Conservation (phyloP, 1,140 invertebrate genomes). For the Meloidogyne exigua region DNA sequence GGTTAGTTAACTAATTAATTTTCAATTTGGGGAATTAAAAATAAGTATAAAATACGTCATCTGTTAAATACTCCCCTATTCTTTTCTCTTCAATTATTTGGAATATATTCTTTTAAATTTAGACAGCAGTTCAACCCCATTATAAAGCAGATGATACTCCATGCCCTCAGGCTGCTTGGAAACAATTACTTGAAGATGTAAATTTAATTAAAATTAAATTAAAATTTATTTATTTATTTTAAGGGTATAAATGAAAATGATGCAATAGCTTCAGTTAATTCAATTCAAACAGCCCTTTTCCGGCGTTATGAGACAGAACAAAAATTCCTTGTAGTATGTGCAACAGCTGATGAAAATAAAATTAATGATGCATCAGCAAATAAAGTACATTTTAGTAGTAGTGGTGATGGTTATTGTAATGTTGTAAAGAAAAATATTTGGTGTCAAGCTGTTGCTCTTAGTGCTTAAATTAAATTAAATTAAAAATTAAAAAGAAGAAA, state of each 20-base stretch:
- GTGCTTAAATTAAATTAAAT: conserved; percentile 11
- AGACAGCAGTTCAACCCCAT: conserved; percentile 19
- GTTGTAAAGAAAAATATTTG: conserved; percentile 19
- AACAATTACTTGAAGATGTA: conserved; percentile 28
- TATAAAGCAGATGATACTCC: conserved; percentile 30
- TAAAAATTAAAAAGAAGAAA: background rate
- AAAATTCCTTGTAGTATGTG: conserved; percentile 28
- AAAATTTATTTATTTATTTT: too few species aligned
- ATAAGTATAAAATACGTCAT: too few species aligned
- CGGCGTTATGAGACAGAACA: conserved; percentile 18
- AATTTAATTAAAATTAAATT: background rate
- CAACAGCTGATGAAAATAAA: conserved; percentile 25
- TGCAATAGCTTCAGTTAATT: conserved; percentile 16
- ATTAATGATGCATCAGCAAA: conserved; percentile 1
- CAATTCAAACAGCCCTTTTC: conserved; percentile 29
- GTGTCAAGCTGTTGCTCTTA: conserved; percentile 29
- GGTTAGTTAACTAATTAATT: too few species aligned
- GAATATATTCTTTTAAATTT: too few species aligned
- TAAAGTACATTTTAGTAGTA: conserved; percentile 26
- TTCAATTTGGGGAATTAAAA: too few species aligned
- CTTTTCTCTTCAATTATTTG: too few species aligned
- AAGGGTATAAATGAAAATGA: conserved; percentile 16
- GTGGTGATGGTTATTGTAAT: conserved; percentile 31
- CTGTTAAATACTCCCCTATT: too few species aligned
- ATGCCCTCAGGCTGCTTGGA: conserved; percentile 30